Percentiles rank a stretch among this genome's conserved stretches.
These are phyloP conservation scores for Noctua comes DNA, from an alignment of 2,888 invertebrate genomes.

Conservation along the genomic window DNA sequence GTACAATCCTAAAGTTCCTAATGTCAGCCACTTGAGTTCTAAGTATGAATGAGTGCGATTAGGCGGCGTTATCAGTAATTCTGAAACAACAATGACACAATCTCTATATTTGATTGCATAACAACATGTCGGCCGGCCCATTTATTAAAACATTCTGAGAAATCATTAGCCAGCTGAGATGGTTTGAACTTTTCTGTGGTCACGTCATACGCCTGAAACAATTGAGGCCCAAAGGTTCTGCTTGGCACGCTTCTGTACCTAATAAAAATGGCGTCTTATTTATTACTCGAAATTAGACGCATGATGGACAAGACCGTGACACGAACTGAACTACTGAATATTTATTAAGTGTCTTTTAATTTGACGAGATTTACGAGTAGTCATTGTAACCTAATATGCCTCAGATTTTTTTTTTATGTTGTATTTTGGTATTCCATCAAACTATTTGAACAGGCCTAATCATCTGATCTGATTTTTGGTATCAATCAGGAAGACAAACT, in stretches of 20 bases:
- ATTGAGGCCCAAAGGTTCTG: constrained; percentile 37
- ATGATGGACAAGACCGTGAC: constrained; percentile 39
- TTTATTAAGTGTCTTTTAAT: constrained; percentile 8
- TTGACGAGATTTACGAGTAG: constrained; percentile 16
- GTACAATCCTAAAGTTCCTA: constrained; percentile 5
- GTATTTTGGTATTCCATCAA: background rate
- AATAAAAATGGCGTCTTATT: constrained; percentile 5
- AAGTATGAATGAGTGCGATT: constrained; percentile 50
- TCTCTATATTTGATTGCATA: constrained; percentile 64
- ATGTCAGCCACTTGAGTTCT: constrained; percentile 17
- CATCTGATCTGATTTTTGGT: background rate
- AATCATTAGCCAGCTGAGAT: constrained; percentile 57
- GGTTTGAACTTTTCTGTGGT: constrained; percentile 20
- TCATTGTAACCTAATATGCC: background rate
- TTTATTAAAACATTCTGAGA: constrained; percentile 72
- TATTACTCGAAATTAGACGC: constrained; percentile 17
- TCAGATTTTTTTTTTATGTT: no score
- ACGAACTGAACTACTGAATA: constrained; percentile 5
- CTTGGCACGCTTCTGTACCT: background rate
- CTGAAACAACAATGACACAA: constrained; percentile 67
- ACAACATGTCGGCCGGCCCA: constrained; percentile 65
- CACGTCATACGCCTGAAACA: constrained; percentile 38
- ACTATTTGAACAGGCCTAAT: background rate
- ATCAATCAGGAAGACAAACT: background rate
- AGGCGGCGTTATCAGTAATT: constrained; percentile 51